Percentiles rank a stretch among this genome's conserved stretches.
phyloP scores from a whole-genome alignment of 2,888 invertebrate genomes.

The Chaitophorus viminalis region DNA sequence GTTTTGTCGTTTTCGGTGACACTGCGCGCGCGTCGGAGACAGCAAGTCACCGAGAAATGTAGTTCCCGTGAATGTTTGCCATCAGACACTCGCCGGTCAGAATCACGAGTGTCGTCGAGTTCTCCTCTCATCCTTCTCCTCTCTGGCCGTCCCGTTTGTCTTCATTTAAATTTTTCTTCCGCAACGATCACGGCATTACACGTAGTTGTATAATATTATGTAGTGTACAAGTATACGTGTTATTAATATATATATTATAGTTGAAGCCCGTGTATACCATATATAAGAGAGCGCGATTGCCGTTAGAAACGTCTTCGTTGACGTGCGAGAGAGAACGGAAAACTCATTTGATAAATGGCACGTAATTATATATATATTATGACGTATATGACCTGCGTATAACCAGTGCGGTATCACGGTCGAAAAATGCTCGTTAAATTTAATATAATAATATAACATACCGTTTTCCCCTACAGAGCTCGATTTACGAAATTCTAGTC shows the following conservation, averaged over 20 bases:
- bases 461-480: neutral
- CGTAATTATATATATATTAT: neutral
- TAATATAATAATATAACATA: neutral
- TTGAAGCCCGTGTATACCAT: neutral
- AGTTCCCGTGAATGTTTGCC: slow-evolving; percentile 29
- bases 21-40: neutral
- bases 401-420: neutral
- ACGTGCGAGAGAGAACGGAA: neutral
- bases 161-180: neutral
- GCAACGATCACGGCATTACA: too few species aligned
- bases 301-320: neutral
- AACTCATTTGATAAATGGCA: slow-evolving; percentile 7
- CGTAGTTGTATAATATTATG: too few species aligned
- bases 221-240: neutral
- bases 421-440: slow-evolving; percentile 6
- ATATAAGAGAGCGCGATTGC: too few species aligned
- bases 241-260: neutral
- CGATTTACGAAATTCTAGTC: neutral
- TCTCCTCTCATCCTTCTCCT: neutral
- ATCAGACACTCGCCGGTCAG: slow-evolving; percentile 34
- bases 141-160: too few species aligned
- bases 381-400: too few species aligned
- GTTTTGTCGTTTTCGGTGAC: neutral
- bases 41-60: slow-evolving; percentile 29
- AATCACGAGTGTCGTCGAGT: neutral